Evolutionary conservation across 37 sponge, comb jelly and placozoan genomes (phyloP).

Genomic region (Aphrocallistes beatrix): DNA sequence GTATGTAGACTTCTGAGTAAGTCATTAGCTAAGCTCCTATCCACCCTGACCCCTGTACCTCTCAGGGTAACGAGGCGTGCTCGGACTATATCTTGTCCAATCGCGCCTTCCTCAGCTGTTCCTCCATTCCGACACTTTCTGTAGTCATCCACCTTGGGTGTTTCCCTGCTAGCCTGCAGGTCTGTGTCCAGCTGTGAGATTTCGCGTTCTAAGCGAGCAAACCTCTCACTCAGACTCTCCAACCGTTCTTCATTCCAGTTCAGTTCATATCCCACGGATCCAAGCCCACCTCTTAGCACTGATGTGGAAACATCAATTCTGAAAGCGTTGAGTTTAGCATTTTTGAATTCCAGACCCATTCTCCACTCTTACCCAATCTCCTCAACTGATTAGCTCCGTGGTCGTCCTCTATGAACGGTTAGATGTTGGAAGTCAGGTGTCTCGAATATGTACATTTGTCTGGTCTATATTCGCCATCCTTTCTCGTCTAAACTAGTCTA

Average conservation of each 20-base stretch:
- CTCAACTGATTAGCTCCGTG: neutral
- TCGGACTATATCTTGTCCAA: neutral
- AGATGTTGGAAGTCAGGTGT: neutral
- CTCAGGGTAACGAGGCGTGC: neutral
- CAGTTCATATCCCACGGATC: neutral
- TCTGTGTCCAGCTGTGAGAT: neutral
- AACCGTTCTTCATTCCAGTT: neutral
- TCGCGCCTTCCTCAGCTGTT: neutral
- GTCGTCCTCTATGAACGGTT: neutral
- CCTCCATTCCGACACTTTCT: neutral
- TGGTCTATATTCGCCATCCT: neutral
- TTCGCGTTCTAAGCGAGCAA: neutral
- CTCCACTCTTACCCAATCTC: neutral
- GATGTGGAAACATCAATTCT: neutral
- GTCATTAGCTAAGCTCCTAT: neutral
- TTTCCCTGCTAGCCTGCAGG: neutral
- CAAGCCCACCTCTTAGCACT: neutral
- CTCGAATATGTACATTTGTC: neutral
- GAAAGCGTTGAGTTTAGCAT: neutral
- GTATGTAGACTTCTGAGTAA: neutral
- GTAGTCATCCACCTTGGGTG: neutral
- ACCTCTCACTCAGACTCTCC: neutral
- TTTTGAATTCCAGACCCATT: neutral
- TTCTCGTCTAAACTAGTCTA: no score
- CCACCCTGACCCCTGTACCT: neutral